Conservation (phyloP, 1,140 invertebrate genomes). For the Zaprionus kolodkinae region DNA sequence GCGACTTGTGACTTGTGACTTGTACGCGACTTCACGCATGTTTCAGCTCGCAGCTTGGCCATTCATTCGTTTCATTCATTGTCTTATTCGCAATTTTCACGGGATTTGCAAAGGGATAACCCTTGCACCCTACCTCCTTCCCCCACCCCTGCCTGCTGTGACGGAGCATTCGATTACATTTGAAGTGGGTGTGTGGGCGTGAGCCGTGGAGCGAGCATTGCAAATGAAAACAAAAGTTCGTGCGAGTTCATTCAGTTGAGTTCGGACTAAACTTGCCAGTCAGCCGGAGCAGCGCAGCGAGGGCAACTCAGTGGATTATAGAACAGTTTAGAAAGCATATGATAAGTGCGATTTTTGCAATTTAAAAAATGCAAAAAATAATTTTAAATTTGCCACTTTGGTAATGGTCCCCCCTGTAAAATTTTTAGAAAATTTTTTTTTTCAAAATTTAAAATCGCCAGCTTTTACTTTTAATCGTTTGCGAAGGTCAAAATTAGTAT, state of each 20-base stretch:
- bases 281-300: constrained; percentile 13
- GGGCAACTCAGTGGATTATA: neutral
- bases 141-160: neutral
- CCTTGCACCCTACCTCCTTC: too few relatives aligned
- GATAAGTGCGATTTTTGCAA: too few relatives aligned
- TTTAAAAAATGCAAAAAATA: too few relatives aligned
- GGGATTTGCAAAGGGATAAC: constrained; percentile 49
- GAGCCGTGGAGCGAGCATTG: constrained; percentile 11
- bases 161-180: constrained; percentile 38
- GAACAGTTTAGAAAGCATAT: too few relatives aligned
- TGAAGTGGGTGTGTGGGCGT: constrained; percentile 10
- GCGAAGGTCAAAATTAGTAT: too few relatives aligned
- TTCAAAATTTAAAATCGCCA: too few relatives aligned
- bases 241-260: constrained; percentile 76
- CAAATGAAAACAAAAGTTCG: constrained; percentile 80
- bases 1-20: constrained; percentile 72
- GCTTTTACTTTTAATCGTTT: too few relatives aligned
- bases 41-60: neutral
- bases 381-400: too few relatives aligned
- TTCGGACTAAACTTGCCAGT: constrained; percentile 62
- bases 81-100: constrained; percentile 5
- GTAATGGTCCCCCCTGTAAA: too few relatives aligned
- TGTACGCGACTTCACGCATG: constrained; percentile 53
- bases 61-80: constrained; percentile 65
- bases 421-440: too few relatives aligned